Conservation (phyloP, 2,888 invertebrate species). For the Venustoraphidia nigricollis region DNA sequence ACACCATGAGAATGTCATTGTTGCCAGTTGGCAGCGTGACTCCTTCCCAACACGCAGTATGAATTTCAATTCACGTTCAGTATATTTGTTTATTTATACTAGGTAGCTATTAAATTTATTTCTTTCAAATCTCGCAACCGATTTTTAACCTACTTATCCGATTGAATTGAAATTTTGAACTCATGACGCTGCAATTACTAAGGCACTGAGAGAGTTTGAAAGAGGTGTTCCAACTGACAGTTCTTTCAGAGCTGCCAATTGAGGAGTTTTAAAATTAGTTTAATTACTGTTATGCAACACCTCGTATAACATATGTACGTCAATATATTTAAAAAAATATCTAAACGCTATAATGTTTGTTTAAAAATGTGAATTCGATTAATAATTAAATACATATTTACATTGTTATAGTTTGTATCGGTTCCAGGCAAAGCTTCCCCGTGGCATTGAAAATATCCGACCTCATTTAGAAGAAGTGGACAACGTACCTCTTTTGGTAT, state of each 20-base stretch:
- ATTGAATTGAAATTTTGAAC: too few species aligned
- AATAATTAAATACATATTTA: slow-evolving; percentile 1
- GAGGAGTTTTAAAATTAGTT: too few species aligned
- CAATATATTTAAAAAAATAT: not conserved
- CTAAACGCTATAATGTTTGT: not conserved
- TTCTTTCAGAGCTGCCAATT: too few species aligned
- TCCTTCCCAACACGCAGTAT: too few species aligned
- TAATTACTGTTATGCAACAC: not conserved
- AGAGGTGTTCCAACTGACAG: too few species aligned
- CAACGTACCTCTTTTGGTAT: slow-evolving; percentile 93
- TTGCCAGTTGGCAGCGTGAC: not conserved
- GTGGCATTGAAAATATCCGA: slow-evolving; percentile 91
- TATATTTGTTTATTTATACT: too few species aligned
- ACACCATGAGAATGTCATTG: not conserved
- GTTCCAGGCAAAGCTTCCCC: slow-evolving; percentile 75
- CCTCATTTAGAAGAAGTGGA: slow-evolving; percentile 92
- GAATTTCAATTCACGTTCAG: too few species aligned
- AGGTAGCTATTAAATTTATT: too few species aligned
- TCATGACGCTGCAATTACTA: too few species aligned
- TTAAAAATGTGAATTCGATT: not conserved
- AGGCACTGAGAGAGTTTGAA: too few species aligned
- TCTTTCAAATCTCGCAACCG: too few species aligned
- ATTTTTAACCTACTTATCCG: too few species aligned
- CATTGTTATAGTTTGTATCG: slow-evolving; percentile 2
- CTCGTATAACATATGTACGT: not conserved